Evolutionary conservation across 2,113 vertebrate species (phyloP).

Genomic region (Rhinoderma darwinii): DNA sequence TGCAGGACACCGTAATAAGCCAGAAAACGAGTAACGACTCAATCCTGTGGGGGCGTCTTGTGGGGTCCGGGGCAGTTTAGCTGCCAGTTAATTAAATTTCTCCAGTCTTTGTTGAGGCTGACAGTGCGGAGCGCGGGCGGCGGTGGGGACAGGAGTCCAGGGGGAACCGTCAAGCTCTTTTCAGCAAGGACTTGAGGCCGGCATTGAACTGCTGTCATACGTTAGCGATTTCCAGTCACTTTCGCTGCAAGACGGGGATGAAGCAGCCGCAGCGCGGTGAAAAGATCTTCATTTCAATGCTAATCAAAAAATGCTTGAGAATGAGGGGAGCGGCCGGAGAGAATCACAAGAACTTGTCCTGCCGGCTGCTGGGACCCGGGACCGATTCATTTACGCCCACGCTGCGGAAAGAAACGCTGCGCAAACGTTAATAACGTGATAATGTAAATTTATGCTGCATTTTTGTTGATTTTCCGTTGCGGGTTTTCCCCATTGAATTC

Average conservation of each 20-base stretch:
- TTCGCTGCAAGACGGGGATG: not conserved
- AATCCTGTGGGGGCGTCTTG: not conserved
- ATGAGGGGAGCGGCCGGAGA: not conserved
- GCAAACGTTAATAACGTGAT: too few species aligned
- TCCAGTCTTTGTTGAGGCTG: conserved; percentile 8
- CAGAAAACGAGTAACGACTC: not conserved
- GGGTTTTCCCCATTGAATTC: too few species aligned
- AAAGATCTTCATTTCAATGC: conserved; percentile 53
- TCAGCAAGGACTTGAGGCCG: conserved; percentile 18
- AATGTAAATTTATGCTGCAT: too few species aligned
- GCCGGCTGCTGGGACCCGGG: not conserved
- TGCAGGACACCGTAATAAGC: not conserved
- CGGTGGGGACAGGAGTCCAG: not conserved
- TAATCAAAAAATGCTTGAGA: conserved; percentile 19
- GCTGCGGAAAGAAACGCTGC: too few species aligned
- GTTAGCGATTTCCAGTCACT: conserved; percentile 49
- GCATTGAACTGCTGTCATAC: conserved; percentile 40
- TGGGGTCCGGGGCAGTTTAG: conserved; percentile 12
- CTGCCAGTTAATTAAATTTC: conserved; percentile 47
- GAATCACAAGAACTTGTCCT: not conserved
- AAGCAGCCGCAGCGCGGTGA: not conserved
- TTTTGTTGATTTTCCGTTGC: too few species aligned
- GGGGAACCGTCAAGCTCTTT: not conserved
- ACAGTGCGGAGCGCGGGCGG: not conserved
- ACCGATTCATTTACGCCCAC: not conserved